These are phyloP conservation scores for Macaria notata DNA, from an alignment of 2,888 invertebrate species.

Conservation along the genomic window DNA sequence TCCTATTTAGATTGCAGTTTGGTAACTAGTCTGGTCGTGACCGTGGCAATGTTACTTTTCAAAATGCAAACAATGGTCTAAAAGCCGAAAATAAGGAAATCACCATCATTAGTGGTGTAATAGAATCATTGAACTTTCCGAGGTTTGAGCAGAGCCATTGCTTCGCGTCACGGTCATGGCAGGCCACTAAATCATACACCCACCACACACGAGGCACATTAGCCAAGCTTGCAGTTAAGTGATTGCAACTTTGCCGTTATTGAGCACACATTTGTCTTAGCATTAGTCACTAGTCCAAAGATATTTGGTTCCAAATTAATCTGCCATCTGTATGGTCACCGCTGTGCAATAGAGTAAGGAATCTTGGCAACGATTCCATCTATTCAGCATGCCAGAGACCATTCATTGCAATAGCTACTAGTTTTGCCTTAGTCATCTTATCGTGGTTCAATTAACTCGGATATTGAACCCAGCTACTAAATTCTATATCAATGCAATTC, in stretches of 20 bases:
- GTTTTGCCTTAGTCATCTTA: slow-evolving; percentile 22
- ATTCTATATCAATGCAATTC: slow-evolving; percentile 3
- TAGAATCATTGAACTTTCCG: slow-evolving; percentile 47
- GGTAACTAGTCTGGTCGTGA: slow-evolving; percentile 26
- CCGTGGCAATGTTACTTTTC: slow-evolving; percentile 11
- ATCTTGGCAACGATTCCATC: slow-evolving; percentile 20
- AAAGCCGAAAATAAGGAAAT: slow-evolving; percentile 36
- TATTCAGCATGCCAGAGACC: slow-evolving; percentile 17
- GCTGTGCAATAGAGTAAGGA: slow-evolving; percentile 11
- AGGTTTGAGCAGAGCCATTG: slow-evolving; percentile 35
- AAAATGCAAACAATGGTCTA: slow-evolving; percentile 32
- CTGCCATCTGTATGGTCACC: slow-evolving; percentile 4
- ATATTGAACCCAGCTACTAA: slow-evolving; percentile 18
- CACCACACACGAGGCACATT: slow-evolving; percentile 12
- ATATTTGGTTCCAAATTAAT: background rate
- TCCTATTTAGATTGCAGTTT: slow-evolving; percentile 24
- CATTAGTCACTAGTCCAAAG: background rate
- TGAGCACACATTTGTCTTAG: background rate
- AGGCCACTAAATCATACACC: slow-evolving; percentile 40
- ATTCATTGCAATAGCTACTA: slow-evolving; percentile 13
- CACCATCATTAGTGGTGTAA: slow-evolving; percentile 33
- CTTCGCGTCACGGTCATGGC: slow-evolving; percentile 46
- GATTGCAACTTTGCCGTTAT: slow-evolving; percentile 5
- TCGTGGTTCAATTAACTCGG: slow-evolving; percentile 21
- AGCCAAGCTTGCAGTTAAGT: background rate